phyloP scores from a whole-genome alignment of 2,113 vertebrate genomes.

The Neolamprologus tretocephalus region DNA sequence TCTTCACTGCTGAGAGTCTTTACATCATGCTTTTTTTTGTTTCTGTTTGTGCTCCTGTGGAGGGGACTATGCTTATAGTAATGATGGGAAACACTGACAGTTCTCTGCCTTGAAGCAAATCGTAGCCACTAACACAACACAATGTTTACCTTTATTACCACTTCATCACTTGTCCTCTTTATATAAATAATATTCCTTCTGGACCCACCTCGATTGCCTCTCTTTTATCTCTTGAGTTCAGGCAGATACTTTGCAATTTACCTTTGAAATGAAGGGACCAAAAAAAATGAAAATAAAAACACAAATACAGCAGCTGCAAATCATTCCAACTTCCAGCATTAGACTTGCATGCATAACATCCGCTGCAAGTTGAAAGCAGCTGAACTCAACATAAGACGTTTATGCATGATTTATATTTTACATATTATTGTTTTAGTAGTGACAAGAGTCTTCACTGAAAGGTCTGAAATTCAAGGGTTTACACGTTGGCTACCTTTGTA shows the following conservation, averaged over 20 bases:
- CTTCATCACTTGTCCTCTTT: constrained; percentile 33
- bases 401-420: neutral
- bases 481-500: neutral
- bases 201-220: neutral
- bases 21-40: constrained; percentile 60
- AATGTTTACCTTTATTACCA: constrained; percentile 37
- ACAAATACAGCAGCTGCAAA: neutral
- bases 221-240: constrained; percentile 28
- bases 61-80: constrained; percentile 34
- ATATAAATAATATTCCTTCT: constrained; percentile 24
- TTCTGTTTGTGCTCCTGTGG: constrained; percentile 53
- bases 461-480: neutral
- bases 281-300: neutral
- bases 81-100: constrained; percentile 36
- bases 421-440: neutral
- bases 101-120: constrained; percentile 40
- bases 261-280: neutral
- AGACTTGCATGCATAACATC: neutral
- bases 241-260: constrained; percentile 25
- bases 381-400: constrained; percentile 4
- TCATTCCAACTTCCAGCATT: neutral
- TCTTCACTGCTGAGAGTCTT: constrained; percentile 59
- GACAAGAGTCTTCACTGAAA: neutral
- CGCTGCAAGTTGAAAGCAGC: neutral
- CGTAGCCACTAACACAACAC: neutral